A percentile compares a stretch with the other conserved stretches of the same genome.
phyloP scores from a whole-genome alignment of 2,888 invertebrate species.

The Andrena flavipes region DNA sequence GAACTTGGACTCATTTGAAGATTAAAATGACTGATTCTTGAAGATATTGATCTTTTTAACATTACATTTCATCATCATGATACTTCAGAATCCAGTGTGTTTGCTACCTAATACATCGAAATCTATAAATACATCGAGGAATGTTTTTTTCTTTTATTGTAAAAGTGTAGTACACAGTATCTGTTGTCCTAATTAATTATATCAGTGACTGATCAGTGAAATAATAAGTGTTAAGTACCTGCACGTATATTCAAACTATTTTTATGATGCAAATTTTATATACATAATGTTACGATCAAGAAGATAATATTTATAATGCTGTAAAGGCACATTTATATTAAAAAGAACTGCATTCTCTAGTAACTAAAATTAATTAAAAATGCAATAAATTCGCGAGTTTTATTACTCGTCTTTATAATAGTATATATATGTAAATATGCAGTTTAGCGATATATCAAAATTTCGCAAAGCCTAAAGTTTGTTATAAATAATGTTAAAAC shows the following conservation, averaged over 20 bases:
- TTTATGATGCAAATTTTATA: conserved; percentile 33
- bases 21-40: background rate
- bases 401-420: background rate
- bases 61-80: background rate
- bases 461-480: background rate
- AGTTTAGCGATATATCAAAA: background rate
- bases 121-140: conserved; percentile 48
- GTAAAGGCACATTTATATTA: conserved; percentile 52
- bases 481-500: background rate
- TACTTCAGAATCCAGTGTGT: background rate
- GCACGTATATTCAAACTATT: conserved; percentile 26
- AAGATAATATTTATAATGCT: conserved; percentile 31
- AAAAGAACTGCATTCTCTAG: conserved; percentile 3
- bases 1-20: background rate
- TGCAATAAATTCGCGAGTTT: conserved; percentile 1
- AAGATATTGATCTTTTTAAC: too few relatives aligned
- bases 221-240: conserved; percentile 48
- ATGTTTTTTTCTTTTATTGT: conserved; percentile 45
- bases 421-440: background rate
- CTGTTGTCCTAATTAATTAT: conserved; percentile 25
- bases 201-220: background rate
- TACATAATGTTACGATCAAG: conserved; percentile 34
- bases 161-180: conserved; percentile 7
- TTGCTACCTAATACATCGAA: conserved; percentile 22
- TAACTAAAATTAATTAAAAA: background rate